These are phyloP conservation scores for Chouioia cunea DNA, from an alignment of 2,888 invertebrate species.

Conservation along the genomic window DNA sequence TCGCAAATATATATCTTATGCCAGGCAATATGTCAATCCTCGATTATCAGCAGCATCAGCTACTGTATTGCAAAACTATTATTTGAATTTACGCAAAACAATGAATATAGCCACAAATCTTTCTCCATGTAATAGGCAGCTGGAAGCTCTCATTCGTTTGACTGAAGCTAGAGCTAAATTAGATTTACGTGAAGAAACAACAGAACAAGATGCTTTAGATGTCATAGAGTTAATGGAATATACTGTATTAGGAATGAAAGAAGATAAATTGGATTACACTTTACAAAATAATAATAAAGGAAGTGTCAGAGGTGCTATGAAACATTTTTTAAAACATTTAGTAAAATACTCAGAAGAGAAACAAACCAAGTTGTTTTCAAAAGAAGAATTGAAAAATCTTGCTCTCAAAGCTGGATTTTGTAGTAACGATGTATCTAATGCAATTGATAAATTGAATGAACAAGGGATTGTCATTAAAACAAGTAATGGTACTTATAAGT, in stretches of 20 bases:
- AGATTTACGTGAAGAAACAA: constrained; percentile 86
- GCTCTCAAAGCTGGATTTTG: constrained; percentile 77
- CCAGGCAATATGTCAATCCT: constrained; percentile 88
- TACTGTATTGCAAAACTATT: constrained; percentile 80
- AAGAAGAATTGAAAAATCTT: constrained; percentile 82
- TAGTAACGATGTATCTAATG: constrained; percentile 75
- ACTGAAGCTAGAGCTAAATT: constrained; percentile 90
- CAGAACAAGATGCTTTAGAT: constrained; percentile 84
- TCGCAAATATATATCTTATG: constrained; percentile 93
- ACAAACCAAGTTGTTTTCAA: constrained; percentile 80
- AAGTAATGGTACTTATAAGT: constrained; percentile 80
- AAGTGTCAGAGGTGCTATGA: constrained; percentile 65
- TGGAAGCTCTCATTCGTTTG: constrained; percentile 89
- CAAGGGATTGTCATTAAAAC: constrained; percentile 89
- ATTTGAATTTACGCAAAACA: constrained; percentile 80
- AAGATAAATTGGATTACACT: constrained; percentile 33
- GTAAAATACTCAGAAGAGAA: constrained; percentile 76
- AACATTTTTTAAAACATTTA: constrained; percentile 79
- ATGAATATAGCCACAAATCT: constrained; percentile 74
- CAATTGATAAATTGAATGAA: constrained; percentile 84
- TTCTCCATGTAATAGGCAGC: constrained; percentile 87
- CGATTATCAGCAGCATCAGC: constrained; percentile 81
- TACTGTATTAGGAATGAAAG: constrained; percentile 62
- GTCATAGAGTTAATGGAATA: constrained; percentile 88
- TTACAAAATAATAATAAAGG: constrained; percentile 23